Conservation (phyloP, 2,113 vertebrate genomes). For the Saguinus midas region DNA sequence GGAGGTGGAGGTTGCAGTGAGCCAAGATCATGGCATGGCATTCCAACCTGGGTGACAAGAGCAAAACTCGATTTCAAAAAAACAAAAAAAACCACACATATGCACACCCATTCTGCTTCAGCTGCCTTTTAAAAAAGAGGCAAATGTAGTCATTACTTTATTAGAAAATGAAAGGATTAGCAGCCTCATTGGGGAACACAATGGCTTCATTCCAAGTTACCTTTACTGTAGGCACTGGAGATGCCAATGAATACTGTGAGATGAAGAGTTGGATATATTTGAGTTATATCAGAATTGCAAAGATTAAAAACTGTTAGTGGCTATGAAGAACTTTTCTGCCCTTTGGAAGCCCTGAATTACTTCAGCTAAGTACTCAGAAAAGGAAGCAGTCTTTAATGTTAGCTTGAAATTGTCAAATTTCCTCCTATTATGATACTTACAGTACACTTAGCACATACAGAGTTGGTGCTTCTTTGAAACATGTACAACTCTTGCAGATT, state of each 20-base stretch:
- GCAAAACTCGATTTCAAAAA: not conserved
- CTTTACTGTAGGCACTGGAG: not conserved
- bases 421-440: not conserved
- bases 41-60: not conserved
- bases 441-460: not conserved
- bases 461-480: not conserved
- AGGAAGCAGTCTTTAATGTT: not conserved
- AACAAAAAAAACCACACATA: not conserved
- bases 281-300: not conserved
- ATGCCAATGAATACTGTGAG: not conserved
- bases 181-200: not conserved
- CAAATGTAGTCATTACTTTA: not conserved
- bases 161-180: not conserved
- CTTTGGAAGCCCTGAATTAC: not conserved
- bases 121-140: slow-evolving; percentile 15
- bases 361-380: not conserved
- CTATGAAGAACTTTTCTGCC: not conserved
- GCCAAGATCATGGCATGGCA: not conserved
- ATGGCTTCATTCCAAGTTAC: not conserved
- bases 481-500: not conserved
- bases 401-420: not conserved
- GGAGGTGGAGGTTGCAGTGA: not conserved
- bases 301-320: not conserved
- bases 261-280: not conserved
- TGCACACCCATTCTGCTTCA: not conserved